These are phyloP conservation scores for Oryzias melastigma DNA, from an alignment of 2,113 vertebrate species.

Conservation along the genomic window DNA sequence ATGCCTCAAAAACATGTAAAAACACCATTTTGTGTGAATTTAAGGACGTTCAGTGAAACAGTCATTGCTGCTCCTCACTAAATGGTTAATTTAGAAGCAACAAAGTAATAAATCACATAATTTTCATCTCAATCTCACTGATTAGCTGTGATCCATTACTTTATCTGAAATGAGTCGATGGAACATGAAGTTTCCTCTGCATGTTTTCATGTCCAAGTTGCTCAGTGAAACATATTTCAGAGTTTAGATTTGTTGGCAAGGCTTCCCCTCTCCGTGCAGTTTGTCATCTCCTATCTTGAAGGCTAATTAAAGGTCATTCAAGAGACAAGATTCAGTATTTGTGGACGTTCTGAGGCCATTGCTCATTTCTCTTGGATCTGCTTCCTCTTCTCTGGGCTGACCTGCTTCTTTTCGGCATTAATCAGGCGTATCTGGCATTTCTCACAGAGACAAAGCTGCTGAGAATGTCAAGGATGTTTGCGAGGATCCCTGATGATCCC, in stretches of 20 bases:
- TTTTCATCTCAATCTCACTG: no score
- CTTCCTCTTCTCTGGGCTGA: conserved; percentile 27
- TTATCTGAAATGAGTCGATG: not conserved
- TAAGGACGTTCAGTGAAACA: no score
- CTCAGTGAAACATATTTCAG: conserved; percentile 6
- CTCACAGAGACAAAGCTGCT: conserved; percentile 16
- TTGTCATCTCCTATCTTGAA: conserved; percentile 50
- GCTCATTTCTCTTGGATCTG: conserved; percentile 48
- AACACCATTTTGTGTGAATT: no score
- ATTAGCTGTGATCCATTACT: no score
- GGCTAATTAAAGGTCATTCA: conserved; percentile 23
- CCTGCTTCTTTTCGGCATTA: conserved; percentile 26
- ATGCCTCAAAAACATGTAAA: no score
- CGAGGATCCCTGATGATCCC: conserved; percentile 41
- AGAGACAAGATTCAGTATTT: conserved; percentile 21
- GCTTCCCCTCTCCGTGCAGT: conserved; percentile 8
- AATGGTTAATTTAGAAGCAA: no score
- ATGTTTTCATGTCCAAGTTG: conserved; percentile 6
- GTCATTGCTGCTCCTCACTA: no score
- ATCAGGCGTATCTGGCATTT: conserved; percentile 39
- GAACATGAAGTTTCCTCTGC: conserved; percentile 5
- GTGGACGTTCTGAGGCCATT: conserved; percentile 25
- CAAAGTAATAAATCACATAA: no score
- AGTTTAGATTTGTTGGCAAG: conserved; percentile 13
- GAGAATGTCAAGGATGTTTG: conserved; percentile 42